phyloP scores from a whole-genome alignment of 2,113 vertebrate genomes.

The Dunckerocampus dactyliophorus region DNA sequence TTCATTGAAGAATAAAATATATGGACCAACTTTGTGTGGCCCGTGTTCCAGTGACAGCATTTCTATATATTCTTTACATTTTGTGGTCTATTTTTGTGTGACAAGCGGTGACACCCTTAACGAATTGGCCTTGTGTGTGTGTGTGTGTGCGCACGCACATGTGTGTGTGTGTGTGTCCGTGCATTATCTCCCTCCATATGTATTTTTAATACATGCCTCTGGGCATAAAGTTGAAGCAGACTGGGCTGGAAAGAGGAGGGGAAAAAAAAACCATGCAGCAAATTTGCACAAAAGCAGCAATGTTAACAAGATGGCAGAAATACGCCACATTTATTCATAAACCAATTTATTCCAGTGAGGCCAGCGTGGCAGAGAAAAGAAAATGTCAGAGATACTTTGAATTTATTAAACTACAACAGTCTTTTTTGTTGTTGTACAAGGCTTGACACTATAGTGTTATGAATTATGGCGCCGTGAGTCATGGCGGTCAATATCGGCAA shows the following conservation, averaged over 20 bases:
- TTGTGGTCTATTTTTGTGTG: conserved; percentile 51
- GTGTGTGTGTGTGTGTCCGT: conserved; percentile 47
- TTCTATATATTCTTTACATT: conserved; percentile 31
- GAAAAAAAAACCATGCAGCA: conserved; percentile 58
- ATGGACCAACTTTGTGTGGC: not conserved
- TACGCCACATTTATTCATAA: conserved; percentile 78
- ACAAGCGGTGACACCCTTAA: conserved; percentile 58
- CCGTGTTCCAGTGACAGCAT: not conserved
- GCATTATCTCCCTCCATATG: conserved; percentile 75
- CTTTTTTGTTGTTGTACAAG: conserved; percentile 5
- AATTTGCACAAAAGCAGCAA: conserved; percentile 76
- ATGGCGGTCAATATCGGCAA: conserved; percentile 58
- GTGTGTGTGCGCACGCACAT: conserved; percentile 48
- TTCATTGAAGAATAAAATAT: conserved; percentile 23
- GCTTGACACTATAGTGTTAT: conserved; percentile 8
- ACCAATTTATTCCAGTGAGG: conserved; percentile 78
- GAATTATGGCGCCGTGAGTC: conserved; percentile 57
- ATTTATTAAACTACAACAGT: conserved; percentile 71
- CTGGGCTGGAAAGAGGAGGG: conserved; percentile 47
- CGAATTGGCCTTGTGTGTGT: conserved; percentile 67
- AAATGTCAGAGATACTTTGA: conserved; percentile 67
- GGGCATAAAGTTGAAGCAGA: conserved; percentile 76
- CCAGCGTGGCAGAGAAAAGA: conserved; percentile 64
- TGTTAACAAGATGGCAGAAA: conserved; percentile 76
- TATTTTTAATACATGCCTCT: conserved; percentile 80